Evolutionary conservation across 2,113 vertebrate genomes (phyloP).

Genomic region (Phrynosoma platyrhinos): DNA sequence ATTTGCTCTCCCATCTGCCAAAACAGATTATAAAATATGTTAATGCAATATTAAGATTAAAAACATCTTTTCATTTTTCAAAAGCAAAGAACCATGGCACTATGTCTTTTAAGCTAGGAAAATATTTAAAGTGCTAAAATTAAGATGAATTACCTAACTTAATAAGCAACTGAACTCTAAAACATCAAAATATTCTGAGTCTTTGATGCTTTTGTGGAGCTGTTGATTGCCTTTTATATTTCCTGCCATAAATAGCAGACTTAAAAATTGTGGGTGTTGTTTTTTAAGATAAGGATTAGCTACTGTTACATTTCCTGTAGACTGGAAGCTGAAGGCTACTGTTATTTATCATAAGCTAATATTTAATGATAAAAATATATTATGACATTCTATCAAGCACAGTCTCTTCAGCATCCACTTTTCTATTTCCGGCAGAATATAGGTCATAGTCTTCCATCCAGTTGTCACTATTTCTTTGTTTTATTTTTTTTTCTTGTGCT

Average conservation of each 20-base stretch:
- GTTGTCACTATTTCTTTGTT: constrained; percentile 45
- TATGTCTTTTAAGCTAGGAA: background rate
- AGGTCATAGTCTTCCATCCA: constrained; percentile 33
- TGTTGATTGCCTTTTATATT: background rate
- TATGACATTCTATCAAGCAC: fast-evolving
- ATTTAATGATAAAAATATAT: constrained; percentile 16
- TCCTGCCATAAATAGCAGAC: background rate
- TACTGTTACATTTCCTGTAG: constrained; percentile 8
- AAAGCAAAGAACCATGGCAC: background rate
- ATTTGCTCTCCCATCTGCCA: background rate
- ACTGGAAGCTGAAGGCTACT: background rate
- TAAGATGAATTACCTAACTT: background rate
- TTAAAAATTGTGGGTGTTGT: background rate
- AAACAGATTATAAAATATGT: background rate
- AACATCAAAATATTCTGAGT: background rate
- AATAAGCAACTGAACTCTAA: background rate
- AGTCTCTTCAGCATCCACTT: constrained; percentile 25
- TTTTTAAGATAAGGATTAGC: constrained; percentile 17
- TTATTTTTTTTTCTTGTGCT: constrained; percentile 32
- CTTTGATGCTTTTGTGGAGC: background rate
- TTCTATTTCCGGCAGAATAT: constrained; percentile 41
- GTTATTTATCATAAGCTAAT: constrained; percentile 18
- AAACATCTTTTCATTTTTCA: background rate
- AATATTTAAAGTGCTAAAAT: background rate
- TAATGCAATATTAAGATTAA: background rate